Evolutionary conservation across 2,797 vertebrate species (phyloP), one percentile per base, ranked within the genome.

Genomic region (Darevskia mixta): DNA sequence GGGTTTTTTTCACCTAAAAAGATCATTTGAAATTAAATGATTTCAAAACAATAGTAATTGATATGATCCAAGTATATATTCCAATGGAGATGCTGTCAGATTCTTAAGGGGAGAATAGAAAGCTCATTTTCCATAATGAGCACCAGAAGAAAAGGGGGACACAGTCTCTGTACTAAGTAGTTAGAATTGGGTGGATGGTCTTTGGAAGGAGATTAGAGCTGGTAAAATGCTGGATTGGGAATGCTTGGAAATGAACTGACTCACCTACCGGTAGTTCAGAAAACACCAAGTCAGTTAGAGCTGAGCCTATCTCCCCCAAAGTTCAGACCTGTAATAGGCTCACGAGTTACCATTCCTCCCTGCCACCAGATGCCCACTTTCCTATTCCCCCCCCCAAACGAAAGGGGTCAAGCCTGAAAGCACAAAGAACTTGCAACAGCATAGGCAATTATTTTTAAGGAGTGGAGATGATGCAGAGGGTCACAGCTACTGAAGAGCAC

Each of bases 1-100:
- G 32, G 23, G 8, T 15, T 18, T 49, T 0, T 2, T 0, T 8
- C 8, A 0, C 1, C 49, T 55, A 55, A 55, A 15, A 55, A 55
- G 49, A 55, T 55, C 49, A 55, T 55, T 41, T 35, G 41, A 66
- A 35, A 55, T 17, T 80, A 80, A 86, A 41, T 20, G 29, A 6
- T 43, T 79, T 4, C 43, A 38, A 55, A 77, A 77, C 15, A 77
- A 77, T 69, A 25, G 20, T 23, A 77, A 55, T 10, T 76, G 72
- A 49, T 83, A 43, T 29, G 10, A 32, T 32, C 27, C 61, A 32
- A 75, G 64, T 41, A 2, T 78, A 66, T 69, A 55, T 69, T 67
- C 20, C 66, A 45, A 27, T 87, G 41, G 55, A 61, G 7, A 79
- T 82, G 15, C 13, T 85, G 8, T 43, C 25, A 18, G 11, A 41